Base-by-base conservation (phyloP, 2,888 invertebrate species). In the Leptura quadrifasciata region DNA sequence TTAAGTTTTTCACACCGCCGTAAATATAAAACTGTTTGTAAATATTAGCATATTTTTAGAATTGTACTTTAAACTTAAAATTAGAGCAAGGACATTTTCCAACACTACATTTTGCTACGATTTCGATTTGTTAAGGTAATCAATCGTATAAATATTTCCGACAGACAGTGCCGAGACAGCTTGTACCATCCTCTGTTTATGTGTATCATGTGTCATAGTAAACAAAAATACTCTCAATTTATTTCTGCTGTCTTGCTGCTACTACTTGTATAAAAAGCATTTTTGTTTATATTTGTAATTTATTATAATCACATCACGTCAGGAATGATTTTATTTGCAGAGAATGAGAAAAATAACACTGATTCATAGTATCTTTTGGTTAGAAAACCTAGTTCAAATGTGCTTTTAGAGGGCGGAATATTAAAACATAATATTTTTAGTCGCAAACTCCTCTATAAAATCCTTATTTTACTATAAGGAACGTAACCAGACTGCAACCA, bases 31-130 rank as follows among this genome's bases (percentile, higher is more conserved):
- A 73, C 20, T 72, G 68, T 74, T 78, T 72, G 78, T 76, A 76
- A 78, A 78, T 78, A 78, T 76, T 78, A 71, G 54, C 52, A 67
- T 78, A 74, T 72, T 76, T 78, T 76, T 78, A 76, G 76, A 76
- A 39, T 65, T 52, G 35, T 64, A 47, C 52, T 65, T 21, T 47
- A 47, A 61, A 47, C 24, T 21, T 61, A 60, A 69, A 61, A 61
- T 68, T 74, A 74, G 72, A 74, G 57, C 77, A 72, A 77, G 77
- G 77, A 55, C 74, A 17, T 31, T 60, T 57, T 61, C 60, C 64
- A 68, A 67, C 72, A 35, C 47, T 58, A 64, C 35, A 71, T 61
- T 54, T 55, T 67, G 15, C 35, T 52, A 18, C 12, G 8, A 39
- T 47, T 20, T 12, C 39, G 64, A 21, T 64, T 64, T 35, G 20